Evolutionary conservation across 2,797 vertebrate species (phyloP), one percentile per base, ranked within the genome.

Genomic region (Hydrocynus forskahlii): DNA sequence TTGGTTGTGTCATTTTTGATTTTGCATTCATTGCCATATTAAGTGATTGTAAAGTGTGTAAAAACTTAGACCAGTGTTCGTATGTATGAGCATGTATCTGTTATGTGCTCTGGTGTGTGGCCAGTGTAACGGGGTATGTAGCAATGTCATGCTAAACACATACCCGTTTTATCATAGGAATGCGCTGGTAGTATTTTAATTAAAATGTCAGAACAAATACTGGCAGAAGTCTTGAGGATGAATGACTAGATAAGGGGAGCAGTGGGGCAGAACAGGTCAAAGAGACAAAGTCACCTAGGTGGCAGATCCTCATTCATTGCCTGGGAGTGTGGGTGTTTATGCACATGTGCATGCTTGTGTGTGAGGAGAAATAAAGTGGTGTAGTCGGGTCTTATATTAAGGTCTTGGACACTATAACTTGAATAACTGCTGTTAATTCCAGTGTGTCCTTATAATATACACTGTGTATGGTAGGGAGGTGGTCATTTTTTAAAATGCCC

Each of bases 201-300:
- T 96, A 96, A 96, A 96, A 95, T 96, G 95, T 96, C 95, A 96
- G 95, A 95, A 95, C 94, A 96, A 96, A 96, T 96, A 95, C 94
- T 95, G 95, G 94, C 92, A 91, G 91, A 95, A 95, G 95, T 95
- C 93, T 94, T 95, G 93, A 95, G 95, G 95, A 96, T 96, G 95
- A 96, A 95, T 96, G 94, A 94, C 94, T 93, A 94, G 94, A 95
- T 95, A 93, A 94, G 94, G 92, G 88, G 76, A 85, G 94, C 95
- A 94, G 88, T 94, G 94, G 95, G 92, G 94, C 95, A 94, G 95
- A 93, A 94, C 95, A 95, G 95, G 95, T 95, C 95, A 96, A 92
- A 93, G 92, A 95, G 93, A 91, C 93, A 96, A 96, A 95, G 95
- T 95, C 95, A 96, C 94, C 94, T 92, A 92, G 89, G 92, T 85